Evolutionary conservation across 2,113 vertebrate genomes (phyloP).

Genomic region (Morone chrysops): DNA sequence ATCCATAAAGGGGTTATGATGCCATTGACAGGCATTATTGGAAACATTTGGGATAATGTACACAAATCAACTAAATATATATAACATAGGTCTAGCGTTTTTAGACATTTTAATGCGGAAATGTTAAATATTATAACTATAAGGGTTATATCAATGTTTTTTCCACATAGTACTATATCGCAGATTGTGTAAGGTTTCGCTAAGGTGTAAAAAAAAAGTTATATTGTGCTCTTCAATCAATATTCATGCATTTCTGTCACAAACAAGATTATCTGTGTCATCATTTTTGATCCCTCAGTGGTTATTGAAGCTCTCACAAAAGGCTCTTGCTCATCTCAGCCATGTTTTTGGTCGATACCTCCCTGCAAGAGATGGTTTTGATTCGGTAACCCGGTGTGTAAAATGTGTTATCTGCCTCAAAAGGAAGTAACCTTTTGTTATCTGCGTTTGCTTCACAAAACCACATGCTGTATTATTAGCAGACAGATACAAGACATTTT

Average conservation of each 20-base stretch:
- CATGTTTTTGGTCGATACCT: slow-evolving; percentile 29
- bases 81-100: too few species aligned
- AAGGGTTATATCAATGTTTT: neutral
- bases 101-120: too few species aligned
- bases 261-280: slow-evolving; percentile 46
- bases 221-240: slow-evolving; percentile 16
- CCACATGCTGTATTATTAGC: slow-evolving; percentile 17
- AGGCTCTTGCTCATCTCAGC: slow-evolving; percentile 9
- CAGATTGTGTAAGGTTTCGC: neutral
- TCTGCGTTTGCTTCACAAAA: slow-evolving; percentile 16
- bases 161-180: neutral
- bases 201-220: neutral
- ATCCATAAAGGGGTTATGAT: too few species aligned
- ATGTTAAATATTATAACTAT: too few species aligned
- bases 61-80: too few species aligned
- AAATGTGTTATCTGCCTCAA: slow-evolving; percentile 34
- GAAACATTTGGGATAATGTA: too few species aligned
- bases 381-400: neutral
- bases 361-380: slow-evolving; percentile 18
- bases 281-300: slow-evolving; percentile 10
- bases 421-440: slow-evolving; percentile 30
- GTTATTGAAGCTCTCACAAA: slow-evolving; percentile 31
- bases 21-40: too few species aligned
- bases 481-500: neutral
- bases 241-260: slow-evolving; percentile 3